A percentile compares a stretch with the other conserved stretches of the same genome.
These are phyloP conservation scores for Desmophyllum pertusum DNA, from an alignment of 92 coral and sea anemone genomes.

Conservation along the genomic window DNA sequence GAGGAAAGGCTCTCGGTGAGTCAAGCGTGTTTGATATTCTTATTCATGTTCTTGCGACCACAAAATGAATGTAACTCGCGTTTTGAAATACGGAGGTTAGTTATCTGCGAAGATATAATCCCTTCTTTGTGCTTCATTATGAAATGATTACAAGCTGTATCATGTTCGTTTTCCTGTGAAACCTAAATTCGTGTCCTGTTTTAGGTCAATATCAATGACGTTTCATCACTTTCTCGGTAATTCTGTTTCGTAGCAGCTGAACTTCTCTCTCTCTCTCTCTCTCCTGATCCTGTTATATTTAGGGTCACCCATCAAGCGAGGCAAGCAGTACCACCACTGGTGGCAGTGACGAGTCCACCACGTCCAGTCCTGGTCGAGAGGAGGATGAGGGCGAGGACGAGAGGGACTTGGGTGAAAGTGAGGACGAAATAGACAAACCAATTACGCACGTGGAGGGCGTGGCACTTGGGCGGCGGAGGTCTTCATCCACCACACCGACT, in stretches of 20 bases:
- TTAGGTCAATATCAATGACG: neutral
- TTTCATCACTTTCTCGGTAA: neutral
- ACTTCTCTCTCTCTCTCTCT: neutral
- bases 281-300: neutral
- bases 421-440: constrained; percentile 74
- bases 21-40: neutral
- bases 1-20: constrained; percentile 86
- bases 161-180: neutral
- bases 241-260: neutral
- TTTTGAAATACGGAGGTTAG: neutral
- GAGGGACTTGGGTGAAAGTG: constrained; percentile 26
- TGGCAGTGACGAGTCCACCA: constrained; percentile 93
- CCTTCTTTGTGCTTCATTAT: neutral
- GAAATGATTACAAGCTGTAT: neutral
- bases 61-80: neutral
- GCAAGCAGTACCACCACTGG: constrained; percentile 90
- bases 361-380: constrained; percentile 85
- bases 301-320: constrained; percentile 76
- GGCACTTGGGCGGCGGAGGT: constrained; percentile 41
- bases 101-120: neutral
- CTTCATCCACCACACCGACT: constrained; percentile 1
- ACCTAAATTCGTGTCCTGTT: neutral
- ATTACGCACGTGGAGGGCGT: constrained; percentile 62
- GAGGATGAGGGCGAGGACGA: constrained; percentile 89
- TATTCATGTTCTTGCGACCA: neutral